Evolutionary conservation across 1,140 invertebrate species (phyloP), one percentile per base, ranked within the genome.

Genomic region (Wiebesia pumilae): DNA sequence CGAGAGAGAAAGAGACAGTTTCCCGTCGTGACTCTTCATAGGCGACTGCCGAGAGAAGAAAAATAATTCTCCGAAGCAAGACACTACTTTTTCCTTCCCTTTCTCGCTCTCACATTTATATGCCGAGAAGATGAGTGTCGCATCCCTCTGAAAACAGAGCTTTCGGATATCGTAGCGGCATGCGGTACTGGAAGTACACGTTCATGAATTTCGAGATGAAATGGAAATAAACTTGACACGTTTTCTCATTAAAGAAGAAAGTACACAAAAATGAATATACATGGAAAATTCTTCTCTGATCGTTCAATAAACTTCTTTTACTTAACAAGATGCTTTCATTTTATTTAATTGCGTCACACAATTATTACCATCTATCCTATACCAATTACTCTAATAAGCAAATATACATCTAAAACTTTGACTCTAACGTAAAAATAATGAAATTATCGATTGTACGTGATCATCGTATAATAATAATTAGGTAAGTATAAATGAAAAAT

Each of bases 251-350:
- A 9, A 51, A 3, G 75, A 69, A 81, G 47, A 43, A 47, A 80
- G 30, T 43, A n/a, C 16, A 77, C 51, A 33, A 81, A 73, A 38
- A 73, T 40, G 16, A 77, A 81, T 47, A 73, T 47, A 81, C 38
- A 77, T 33, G 54, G 77, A 73, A 83, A 35, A 65, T 82, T 82
- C 16, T 78, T 54, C 43, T 81, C 24, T 30, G 71, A 58, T 69
- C 80, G 43, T 83, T 87, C 51, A 87, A 87, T 87, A 87, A 87
- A 87, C 83, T 83, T 83, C 81, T 87, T 87, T 87, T 87, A 82
- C 69, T 83, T 80, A 65, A 83, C 38, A 83, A 78, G 1, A 21
- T 65, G 33, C 19, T 83, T 80, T 54, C 79, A 78, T 77, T 67
- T 87, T 69, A 87, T 87, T 87, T 87, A 81, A 80, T 80, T 85